Percentiles rank a stretch among this genome's conserved stretches.
These are phyloP conservation scores for Acleris holmiana DNA, from an alignment of 2,888 invertebrate species.

Conservation along the genomic window DNA sequence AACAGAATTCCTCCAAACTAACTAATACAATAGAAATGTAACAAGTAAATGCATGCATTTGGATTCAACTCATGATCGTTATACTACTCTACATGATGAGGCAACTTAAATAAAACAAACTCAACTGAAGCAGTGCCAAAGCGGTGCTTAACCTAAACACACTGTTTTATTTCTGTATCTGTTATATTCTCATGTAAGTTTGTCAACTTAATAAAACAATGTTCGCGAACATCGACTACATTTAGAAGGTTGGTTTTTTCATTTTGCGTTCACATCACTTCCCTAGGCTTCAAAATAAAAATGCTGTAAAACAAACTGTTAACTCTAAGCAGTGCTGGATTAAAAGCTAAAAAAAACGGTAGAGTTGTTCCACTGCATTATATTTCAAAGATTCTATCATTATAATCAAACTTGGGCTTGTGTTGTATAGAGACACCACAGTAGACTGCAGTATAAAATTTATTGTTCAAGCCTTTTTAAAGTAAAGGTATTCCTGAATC, in stretches of 20 bases:
- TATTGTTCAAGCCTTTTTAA: no score
- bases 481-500: no score
- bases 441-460: no score
- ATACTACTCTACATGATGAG: slow-evolving; percentile 56
- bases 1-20: slow-evolving; percentile 26
- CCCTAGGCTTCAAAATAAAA: not conserved
- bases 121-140: slow-evolving; percentile 70
- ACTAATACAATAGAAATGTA: slow-evolving; percentile 13
- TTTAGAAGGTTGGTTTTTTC: slow-evolving; percentile 46
- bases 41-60: slow-evolving; percentile 27
- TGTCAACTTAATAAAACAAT: slow-evolving; percentile 66
- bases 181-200: not conserved
- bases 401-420: not conserved
- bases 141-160: slow-evolving; percentile 67
- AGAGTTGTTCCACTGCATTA: not conserved
- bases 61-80: slow-evolving; percentile 18
- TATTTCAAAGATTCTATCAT: not conserved
- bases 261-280: slow-evolving; percentile 61
- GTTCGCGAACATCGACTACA: slow-evolving; percentile 72
- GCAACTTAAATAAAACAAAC: slow-evolving; percentile 64
- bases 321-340: not conserved
- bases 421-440: not conserved
- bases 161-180: slow-evolving; percentile 62
- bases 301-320: not conserved
- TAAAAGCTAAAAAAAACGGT: not conserved